Evolutionary conservation across 2,113 vertebrate species (phyloP), one percentile per base, ranked within the genome.

Genomic region (Emberiza fucata): DNA sequence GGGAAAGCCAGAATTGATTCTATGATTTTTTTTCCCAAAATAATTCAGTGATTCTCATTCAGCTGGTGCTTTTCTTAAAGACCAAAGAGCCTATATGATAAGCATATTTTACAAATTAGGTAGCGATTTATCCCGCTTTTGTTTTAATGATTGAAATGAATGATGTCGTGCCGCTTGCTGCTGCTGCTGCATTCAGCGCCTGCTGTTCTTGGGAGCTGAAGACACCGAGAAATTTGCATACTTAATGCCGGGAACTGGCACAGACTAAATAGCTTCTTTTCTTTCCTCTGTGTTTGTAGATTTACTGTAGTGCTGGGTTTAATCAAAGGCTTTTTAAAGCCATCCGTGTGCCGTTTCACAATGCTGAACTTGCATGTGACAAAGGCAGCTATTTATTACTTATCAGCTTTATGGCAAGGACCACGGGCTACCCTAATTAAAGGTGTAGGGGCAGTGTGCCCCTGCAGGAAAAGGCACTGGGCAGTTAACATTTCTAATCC

Each of bases 91-190:
- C 95, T 93, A 95, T 97, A 97, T 97, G 97, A 97, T 96, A 97
- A 97, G 97, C 96, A 97, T 98, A 98, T 97, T 97, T 97, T 97
- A 97, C 97, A 98, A 97, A 97, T 98, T 98, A 97, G 95, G 96
- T 97, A 97, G 96, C 97, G 95, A 97, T 97, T 97, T 97, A 98
- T 97, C 97, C 97, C 81, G 96, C 95, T 97, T 97, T 98, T 98
- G 97, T 97, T 97, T 98, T 98, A 98, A 98, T 97, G 97, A 98
- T 98, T 97, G 97, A 97, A 98, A 98, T 97, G 97, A 98, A 98
- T 97, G 96, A 96, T 97, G 97, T 97, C 95, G 95, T 97, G 96
- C 95, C 79, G 97, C 96, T 95, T 81, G 96, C 97, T 95, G 96
- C 96, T 94, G 91, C 95, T 95, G 94, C 95, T 94, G 90, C 94